Base-by-base conservation (phyloP, 2,797 vertebrate genomes). In the Harpagifer antarcticus region DNA sequence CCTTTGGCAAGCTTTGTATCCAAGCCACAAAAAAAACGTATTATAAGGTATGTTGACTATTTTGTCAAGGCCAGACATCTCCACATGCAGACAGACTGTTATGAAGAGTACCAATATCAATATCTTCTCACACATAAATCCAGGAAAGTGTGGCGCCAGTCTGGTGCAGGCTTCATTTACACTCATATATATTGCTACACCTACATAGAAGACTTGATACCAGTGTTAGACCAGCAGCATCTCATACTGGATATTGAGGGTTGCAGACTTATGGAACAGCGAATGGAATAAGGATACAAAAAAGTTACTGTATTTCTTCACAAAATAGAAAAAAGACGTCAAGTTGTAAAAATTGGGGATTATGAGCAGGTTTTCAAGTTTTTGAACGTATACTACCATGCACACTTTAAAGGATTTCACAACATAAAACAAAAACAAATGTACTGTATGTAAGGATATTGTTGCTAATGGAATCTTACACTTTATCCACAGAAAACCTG, bases 21-120 rank as follows among this genome's bases (percentile, higher is more conserved):
- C 55, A 59, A 10, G 58, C 7, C n/a, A 5, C 37, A 44, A 20
- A 33, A n/a, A 43, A 56, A 72, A 61, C 71, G 31, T 23, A 62
- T 53, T 61, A 81, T 23, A 67, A 53, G 43, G 63, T n/a, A 27
- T 65, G 59, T 65, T 75, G 60, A 73, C 67, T 65, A 17, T 67
- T 82, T 75, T 63, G 33, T 75, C 42, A 68, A 73, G 60, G 56
- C 49, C 74, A 67, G 19, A 12, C 15, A 37, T 67, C 54, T 72
- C 37, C 53, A 16, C 62, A 68, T 23, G 54, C 60, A 54, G 31
- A 68, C 61, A 64, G 23, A 3, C 13, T 70, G 3, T 71, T 61
- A 64, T 60, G 49, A 45, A 70, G 43, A 68, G 33, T 48, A 66
- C 58, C 8, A 5, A 23, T 50, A 13, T 67, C 48, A 53, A 55